phyloP scores from a whole-genome alignment of 2,888 invertebrate species.

The Sarcophaga variegata region DNA sequence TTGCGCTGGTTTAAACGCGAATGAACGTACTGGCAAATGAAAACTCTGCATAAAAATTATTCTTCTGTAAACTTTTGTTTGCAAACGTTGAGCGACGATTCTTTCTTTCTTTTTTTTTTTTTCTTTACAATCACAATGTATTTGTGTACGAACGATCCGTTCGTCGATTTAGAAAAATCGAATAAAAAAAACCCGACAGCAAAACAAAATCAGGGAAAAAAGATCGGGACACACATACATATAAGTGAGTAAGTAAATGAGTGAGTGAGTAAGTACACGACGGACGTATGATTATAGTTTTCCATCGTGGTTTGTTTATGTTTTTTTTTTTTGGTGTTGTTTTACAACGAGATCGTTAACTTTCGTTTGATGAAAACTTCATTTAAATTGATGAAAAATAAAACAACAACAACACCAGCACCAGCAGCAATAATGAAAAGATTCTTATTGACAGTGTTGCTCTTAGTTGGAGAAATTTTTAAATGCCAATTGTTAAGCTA shows the following conservation, averaged over 20 bases:
- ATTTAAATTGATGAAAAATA: slow-evolving; percentile 29
- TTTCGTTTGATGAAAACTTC: slow-evolving; percentile 62
- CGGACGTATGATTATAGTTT: slow-evolving; percentile 21
- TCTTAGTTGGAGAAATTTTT: no score
- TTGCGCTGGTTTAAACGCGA: slow-evolving; percentile 76
- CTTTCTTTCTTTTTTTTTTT: neutral
- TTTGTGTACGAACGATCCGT: slow-evolving; percentile 35
- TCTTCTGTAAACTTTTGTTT: slow-evolving; percentile 65
- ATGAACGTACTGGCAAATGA: slow-evolving; percentile 75
- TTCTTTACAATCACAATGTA: slow-evolving; percentile 34
- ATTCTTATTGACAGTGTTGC: slow-evolving; percentile 40
- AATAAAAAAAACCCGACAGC: neutral
- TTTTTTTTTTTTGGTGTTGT: slow-evolving; percentile 17
- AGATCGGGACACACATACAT: no score
- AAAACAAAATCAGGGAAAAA: neutral
- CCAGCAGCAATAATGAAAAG: slow-evolving; percentile 12
- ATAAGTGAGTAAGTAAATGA: no score
- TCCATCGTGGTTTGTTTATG: slow-evolving; percentile 44
- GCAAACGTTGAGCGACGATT: slow-evolving; percentile 47
- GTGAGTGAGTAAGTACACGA: neutral
- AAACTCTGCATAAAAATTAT: slow-evolving; percentile 78
- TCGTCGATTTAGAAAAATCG: slow-evolving; percentile 1
- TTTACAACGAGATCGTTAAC: slow-evolving; percentile 52
- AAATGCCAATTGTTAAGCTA: no score
- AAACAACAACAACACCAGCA: slow-evolving; percentile 9